Evolutionary conservation across 1,140 invertebrate species (phyloP), one percentile per base, ranked within the genome.

Genomic region (Dinothrombium tinctorium): DNA sequence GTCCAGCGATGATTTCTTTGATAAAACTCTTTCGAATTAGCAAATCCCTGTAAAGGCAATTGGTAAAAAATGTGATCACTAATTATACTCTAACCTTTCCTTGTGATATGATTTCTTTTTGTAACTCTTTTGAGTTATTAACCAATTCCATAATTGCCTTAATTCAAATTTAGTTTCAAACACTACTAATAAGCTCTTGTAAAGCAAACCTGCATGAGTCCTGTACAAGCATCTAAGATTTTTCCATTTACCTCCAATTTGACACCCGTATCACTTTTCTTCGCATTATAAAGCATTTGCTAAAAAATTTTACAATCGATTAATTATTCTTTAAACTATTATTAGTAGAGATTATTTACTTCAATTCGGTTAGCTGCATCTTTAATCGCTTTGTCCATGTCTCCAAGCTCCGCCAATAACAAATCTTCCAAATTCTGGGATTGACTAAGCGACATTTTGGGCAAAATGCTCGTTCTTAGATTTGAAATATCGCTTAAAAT

Each of bases 211-310:
- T 72, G 69, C 89, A 99, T 98, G 5, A 99, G 60, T 21, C 68
- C 74, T 3, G 86, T 94, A 58, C 92, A 98, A 1, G 86, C 78
- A 59, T 95, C 90, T 28, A 98, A 60, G 50, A 99, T 92, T 56
- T 90, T 86, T 47, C 79, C 80, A 60, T 95, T 98, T 0, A 98
- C 92, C 69, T 98, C 84, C 19, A 98, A 58, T 59, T 94, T 86
- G 1, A 92, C 66, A 26, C 89, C 86, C n/a, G 80, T 80, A 54
- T 87, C 78, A 15, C 73, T 76, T 23, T 74, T 71, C 33, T 77
- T 66, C 21, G 83, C 81, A 53, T 78, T 79, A 5, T 68, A 70
- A 36, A 92, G 55, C 66, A 95, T 74, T 57, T 84, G 74, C 71
- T 81, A 55, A 9, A 53, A 57, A 47, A 51, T 33, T 36, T 14